Percentiles rank a stretch among this genome's conserved stretches.
Conservation (phyloP, 2,888 invertebrate genomes). For the Torymus texanus region DNA sequence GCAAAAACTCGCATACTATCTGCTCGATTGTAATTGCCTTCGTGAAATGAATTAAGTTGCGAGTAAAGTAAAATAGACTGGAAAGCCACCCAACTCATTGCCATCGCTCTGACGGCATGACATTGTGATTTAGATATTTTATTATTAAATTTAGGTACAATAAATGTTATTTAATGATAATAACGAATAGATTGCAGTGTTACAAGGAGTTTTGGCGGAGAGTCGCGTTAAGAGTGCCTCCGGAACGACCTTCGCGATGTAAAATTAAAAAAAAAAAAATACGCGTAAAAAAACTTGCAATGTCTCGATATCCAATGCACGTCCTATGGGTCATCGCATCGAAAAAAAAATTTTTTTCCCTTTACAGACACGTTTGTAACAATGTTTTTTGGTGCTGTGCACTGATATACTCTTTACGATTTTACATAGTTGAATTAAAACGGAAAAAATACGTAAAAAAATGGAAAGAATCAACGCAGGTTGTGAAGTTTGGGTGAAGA, state of each 20-base stretch:
- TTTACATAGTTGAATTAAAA: constrained; percentile 52
- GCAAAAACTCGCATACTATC: constrained; percentile 39
- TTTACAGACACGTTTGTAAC: constrained; percentile 45
- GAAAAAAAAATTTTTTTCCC: constrained; percentile 37
- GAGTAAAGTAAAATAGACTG: constrained; percentile 62
- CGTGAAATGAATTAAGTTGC: constrained; percentile 57
- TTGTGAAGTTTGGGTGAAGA: constrained; percentile 22
- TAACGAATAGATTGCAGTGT: constrained; percentile 67
- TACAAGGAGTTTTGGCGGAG: constrained; percentile 51
- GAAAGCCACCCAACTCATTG: constrained; percentile 61
- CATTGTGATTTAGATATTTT: constrained; percentile 73
- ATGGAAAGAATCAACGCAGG: constrained; percentile 21
- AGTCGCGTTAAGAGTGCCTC: constrained; percentile 62
- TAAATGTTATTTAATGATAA: constrained; percentile 73
- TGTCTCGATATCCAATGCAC: constrained; percentile 43
- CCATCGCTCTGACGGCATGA: constrained; percentile 62
- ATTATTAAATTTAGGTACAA: constrained; percentile 71
- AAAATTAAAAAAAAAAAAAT: constrained; percentile 37
- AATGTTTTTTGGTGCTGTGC: constrained; percentile 53
- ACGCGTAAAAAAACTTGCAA: constrained; percentile 45
- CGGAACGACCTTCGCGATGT: constrained; percentile 40
- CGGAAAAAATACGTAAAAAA: constrained; percentile 26
- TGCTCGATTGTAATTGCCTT: constrained; percentile 53
- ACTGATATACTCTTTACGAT: constrained; percentile 46
- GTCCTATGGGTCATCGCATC: constrained; percentile 42